Percentiles rank a stretch among this genome's conserved stretches.
Evolutionary conservation across 2,888 invertebrate genomes (phyloP).

Genomic region (Phortica magna): DNA sequence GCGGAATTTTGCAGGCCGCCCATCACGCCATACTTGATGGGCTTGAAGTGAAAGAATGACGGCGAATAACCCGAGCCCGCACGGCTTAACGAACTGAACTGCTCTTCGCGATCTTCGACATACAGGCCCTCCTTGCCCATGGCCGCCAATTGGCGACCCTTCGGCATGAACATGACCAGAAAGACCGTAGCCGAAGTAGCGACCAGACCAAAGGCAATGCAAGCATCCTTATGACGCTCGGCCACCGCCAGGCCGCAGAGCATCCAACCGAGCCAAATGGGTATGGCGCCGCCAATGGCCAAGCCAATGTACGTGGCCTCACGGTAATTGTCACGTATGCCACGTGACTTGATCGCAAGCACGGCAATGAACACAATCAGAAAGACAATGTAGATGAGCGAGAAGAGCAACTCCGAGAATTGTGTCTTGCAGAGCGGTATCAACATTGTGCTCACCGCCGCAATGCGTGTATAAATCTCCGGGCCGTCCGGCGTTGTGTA

Average conservation of each 20-base stretch:
- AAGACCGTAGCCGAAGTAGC: slow-evolving; percentile 91
- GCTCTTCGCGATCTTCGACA: slow-evolving; percentile 89
- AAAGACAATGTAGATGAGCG: slow-evolving; percentile 90
- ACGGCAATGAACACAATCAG: slow-evolving; percentile 91
- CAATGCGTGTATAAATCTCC: slow-evolving; percentile 71
- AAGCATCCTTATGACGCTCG: slow-evolving; percentile 90
- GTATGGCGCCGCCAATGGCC: slow-evolving; percentile 90
- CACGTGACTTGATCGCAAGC: slow-evolving; percentile 90
- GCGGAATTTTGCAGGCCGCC: slow-evolving; percentile 79
- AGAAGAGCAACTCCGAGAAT: slow-evolving; percentile 86
- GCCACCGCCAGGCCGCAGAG: slow-evolving; percentile 88
- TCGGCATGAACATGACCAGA: slow-evolving; percentile 95
- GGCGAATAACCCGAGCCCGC: slow-evolving; percentile 92
- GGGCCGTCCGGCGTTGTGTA: slow-evolving; percentile 62
- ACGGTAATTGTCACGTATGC: slow-evolving; percentile 94
- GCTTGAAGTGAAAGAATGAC: slow-evolving; percentile 95
- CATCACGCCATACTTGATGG: slow-evolving; percentile 88
- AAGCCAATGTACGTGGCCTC: slow-evolving; percentile 95
- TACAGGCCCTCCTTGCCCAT: slow-evolving; percentile 93
- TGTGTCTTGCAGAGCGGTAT: slow-evolving; percentile 82
- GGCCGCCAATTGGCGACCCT: slow-evolving; percentile 93
- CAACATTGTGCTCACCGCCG: slow-evolving; percentile 74
- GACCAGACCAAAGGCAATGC: slow-evolving; percentile 92
- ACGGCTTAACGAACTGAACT: slow-evolving; percentile 87
- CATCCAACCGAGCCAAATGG: slow-evolving; percentile 91